These are phyloP conservation scores for Miniopterus natalensis DNA, from an alignment of 2,113 vertebrate species.

Conservation along the genomic window DNA sequence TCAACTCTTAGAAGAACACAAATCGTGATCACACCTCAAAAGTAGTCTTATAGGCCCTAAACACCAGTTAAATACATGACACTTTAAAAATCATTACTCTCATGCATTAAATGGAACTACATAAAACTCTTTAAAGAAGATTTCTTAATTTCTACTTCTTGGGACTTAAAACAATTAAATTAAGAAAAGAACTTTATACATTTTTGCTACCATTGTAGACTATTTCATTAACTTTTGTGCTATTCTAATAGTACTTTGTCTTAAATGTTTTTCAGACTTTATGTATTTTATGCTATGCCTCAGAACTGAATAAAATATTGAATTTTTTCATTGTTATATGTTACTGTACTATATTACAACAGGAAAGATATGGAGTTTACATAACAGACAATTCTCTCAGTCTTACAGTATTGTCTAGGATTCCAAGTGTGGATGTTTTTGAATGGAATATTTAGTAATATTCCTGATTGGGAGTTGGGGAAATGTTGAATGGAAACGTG, in stretches of 20 bases:
- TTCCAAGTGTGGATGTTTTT: neutral
- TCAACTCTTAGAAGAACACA: neutral
- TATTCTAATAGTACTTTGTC: slow-evolving; percentile 37
- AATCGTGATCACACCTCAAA: neutral
- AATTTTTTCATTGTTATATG: slow-evolving; percentile 35
- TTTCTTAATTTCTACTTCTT: slow-evolving; percentile 56
- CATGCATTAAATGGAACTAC: neutral
- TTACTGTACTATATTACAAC: neutral
- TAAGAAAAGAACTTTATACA: slow-evolving; percentile 9
- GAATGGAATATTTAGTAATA: slow-evolving; percentile 18
- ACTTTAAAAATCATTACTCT: neutral
- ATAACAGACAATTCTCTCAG: neutral
- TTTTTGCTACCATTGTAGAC: slow-evolving; percentile 49
- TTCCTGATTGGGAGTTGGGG: neutral
- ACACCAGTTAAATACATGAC: neutral
- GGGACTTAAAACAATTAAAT: slow-evolving; percentile 36
- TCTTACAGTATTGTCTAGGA: neutral
- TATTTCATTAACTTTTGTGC: slow-evolving; percentile 51
- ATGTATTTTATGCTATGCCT: slow-evolving; percentile 46
- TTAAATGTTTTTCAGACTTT: slow-evolving; percentile 51
- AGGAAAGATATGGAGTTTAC: neutral
- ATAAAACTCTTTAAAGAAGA: neutral
- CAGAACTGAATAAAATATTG: slow-evolving; percentile 63
- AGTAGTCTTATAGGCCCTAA: neutral
- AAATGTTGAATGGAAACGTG: neutral